Evolutionary conservation across 37 sponge, comb jelly and placozoan genomes (phyloP), one percentile per base, ranked within the genome.

Genomic region (Cladorhizidae sp.): DNA sequence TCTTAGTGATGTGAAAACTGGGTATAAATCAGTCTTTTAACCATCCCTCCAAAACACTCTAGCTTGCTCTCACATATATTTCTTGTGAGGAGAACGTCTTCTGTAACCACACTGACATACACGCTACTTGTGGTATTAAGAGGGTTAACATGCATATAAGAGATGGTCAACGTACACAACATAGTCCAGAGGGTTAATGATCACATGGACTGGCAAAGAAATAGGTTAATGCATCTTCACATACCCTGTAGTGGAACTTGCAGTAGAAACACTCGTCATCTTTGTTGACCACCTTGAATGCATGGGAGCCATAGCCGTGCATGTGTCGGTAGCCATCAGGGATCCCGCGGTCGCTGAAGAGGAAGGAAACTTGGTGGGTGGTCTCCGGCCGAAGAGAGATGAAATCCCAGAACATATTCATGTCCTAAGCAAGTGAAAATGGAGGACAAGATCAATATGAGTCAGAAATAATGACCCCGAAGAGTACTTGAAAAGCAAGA

Each of bases 401-500:
- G 72, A 94, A 94, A 57, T 94, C 95, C 95, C 95, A 94, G 67
- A 94, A 94, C 95, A 94, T 91, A 64, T 94, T 86, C 18, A 88
- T 57, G 84, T 94, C 95, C 89, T 90, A 37, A 31, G 20, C 31
- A 65, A 35, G 36, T 3, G 35, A 2, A 65, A 14, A 3, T 15
- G 25, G 62, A 61, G 25, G 22, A 61, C 25, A 65, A 32, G 17
- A 32, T 65, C 2, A 31, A 65, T 35, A 65, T 32, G 3, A 65
- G 12, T 35, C n/a, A 59, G 17, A 59, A 26, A 12, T 17, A 54
- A 54, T 17, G 17, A 54, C 12, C 55, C 12, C 12, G 12, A 54
- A 54, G 17, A 12, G 17, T 12, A 12, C 17, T 54, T 20, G 12
- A 54, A 54, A 54, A 54, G 17, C 17, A 54, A 54, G 55, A 12